Evolutionary conservation across 2,797 vertebrate genomes (phyloP), one percentile per base, ranked within the genome.

Genomic region (Dryobates pubescens): DNA sequence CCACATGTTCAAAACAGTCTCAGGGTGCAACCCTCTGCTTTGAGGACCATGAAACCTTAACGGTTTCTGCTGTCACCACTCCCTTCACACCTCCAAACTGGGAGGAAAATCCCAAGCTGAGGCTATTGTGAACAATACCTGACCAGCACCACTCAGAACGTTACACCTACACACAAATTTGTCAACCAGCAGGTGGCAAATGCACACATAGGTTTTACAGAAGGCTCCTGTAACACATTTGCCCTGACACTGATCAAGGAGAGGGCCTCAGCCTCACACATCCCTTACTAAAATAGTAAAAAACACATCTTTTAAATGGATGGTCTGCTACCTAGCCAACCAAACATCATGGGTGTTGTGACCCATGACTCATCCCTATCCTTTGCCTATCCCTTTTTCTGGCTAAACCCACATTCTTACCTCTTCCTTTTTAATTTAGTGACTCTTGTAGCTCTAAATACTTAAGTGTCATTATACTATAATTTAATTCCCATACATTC

Each of bases 401-500:
- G 30, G 49, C 53, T 57, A 63, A 73, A 88, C 72, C 34, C 49
- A 17, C 1, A 0, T 53, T 77, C 61, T 64, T 78, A 13, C 30
- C 23, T 80, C 32, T 63, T 64, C 61, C 34, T 85, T 80, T 65
- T 85, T 62, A 51, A 82, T 90, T 78, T 47, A 84, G 32, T 77
- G 67, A 90, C n/a, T 74, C 80, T 18, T 53, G 54, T 36, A 90
- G 41, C 56, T 88, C 58, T 79, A 82, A 88, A 85, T 62, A 27
- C 34, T 71, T 38, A 30, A 53, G 47, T 82, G 62, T 86, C 67
- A 41, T 76, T 63, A 76, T 29, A n/a, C 56, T 90, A 20, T 74
- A 68, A 82, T 93, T 92, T 89, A 90, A 93, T 92, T 95, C 72
- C 36, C 68, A 80, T 77, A 90, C 56, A 92, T 89, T 86, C 64